These are phyloP conservation scores for Argya squamiceps DNA, from an alignment of 2,797 vertebrate species.

Conservation along the genomic window DNA sequence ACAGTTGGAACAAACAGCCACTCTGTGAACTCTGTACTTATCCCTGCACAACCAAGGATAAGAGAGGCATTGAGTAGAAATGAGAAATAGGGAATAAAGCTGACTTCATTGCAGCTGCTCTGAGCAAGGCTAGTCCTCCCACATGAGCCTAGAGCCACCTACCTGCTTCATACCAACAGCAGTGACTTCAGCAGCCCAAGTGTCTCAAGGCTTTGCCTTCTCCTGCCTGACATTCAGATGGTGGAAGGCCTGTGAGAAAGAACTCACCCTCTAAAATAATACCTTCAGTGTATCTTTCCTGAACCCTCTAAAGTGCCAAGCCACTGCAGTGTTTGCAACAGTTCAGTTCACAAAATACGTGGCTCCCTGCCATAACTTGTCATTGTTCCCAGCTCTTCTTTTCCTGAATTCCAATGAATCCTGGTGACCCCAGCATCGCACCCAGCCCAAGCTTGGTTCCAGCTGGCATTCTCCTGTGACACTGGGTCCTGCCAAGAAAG, in stretches of 20 bases:
- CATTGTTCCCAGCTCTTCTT: not conserved
- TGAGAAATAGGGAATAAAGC: not conserved
- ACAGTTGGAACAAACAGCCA: not conserved
- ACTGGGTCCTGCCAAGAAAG: not conserved
- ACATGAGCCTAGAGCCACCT: not conserved
- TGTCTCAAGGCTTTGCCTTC: not conserved
- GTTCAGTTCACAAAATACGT: not conserved
- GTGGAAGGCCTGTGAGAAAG: not conserved
- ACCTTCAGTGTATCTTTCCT: not conserved
- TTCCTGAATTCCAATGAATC: not conserved
- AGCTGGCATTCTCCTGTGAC: accelerated
- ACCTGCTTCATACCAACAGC: not conserved
- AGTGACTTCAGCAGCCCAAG: not conserved
- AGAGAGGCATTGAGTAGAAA: not conserved
- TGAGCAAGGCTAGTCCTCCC: not conserved
- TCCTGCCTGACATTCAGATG: not conserved
- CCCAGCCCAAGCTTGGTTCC: not conserved
- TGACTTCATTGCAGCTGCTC: not conserved
- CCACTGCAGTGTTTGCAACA: not conserved
- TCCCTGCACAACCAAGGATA: not conserved
- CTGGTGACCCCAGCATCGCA: not conserved
- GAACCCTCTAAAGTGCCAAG: not conserved
- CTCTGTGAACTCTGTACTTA: not conserved
- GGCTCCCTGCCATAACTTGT: not conserved
- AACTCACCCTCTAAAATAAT: not conserved